These are phyloP conservation scores for Odocoileus virginianus DNA, from an alignment of 2,113 vertebrate species.

Conservation along the genomic window DNA sequence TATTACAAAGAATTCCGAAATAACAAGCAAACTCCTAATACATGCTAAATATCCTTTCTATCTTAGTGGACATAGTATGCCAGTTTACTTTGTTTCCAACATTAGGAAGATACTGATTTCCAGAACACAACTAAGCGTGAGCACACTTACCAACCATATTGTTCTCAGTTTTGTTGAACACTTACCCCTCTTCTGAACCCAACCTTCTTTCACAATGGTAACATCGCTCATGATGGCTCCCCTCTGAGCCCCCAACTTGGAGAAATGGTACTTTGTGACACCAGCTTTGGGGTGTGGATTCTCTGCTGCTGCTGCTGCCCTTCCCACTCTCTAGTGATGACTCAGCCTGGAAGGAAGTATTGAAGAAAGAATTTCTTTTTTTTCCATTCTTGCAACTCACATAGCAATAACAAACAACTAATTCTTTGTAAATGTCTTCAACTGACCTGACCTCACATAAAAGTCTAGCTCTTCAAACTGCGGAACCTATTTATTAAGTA, in stretches of 20 bases:
- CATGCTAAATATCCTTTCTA: not conserved
- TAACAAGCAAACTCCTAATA: not conserved
- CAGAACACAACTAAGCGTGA: not conserved
- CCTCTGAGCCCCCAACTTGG: slow-evolving; percentile 87
- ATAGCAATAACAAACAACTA: slow-evolving; percentile 87
- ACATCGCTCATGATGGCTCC: slow-evolving; percentile 99
- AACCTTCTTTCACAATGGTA: slow-evolving; percentile 99
- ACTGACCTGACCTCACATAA: slow-evolving; percentile 75
- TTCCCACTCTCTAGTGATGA: slow-evolving; percentile 92
- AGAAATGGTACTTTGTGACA: slow-evolving; percentile 87
- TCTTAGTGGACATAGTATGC: not conserved
- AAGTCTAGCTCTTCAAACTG: slow-evolving; percentile 71
- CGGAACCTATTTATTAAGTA: slow-evolving; percentile 70
- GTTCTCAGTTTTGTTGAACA: slow-evolving; percentile 56
- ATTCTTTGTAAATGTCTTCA: slow-evolving; percentile 82
- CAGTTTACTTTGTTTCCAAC: not conserved
- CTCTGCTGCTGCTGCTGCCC: slow-evolving; percentile 83
- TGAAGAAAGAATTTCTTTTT: slow-evolving; percentile 85
- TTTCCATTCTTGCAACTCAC: slow-evolving; percentile 82
- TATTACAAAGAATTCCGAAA: slow-evolving; percentile 25
- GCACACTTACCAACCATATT: not conserved
- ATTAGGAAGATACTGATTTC: not conserved
- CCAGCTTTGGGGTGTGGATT: slow-evolving; percentile 82
- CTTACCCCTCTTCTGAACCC: slow-evolving; percentile 99
- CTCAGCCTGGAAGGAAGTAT: slow-evolving; percentile 95